Conservation (phyloP, 2,888 invertebrate species). For the Rhodophaea formosa region DNA sequence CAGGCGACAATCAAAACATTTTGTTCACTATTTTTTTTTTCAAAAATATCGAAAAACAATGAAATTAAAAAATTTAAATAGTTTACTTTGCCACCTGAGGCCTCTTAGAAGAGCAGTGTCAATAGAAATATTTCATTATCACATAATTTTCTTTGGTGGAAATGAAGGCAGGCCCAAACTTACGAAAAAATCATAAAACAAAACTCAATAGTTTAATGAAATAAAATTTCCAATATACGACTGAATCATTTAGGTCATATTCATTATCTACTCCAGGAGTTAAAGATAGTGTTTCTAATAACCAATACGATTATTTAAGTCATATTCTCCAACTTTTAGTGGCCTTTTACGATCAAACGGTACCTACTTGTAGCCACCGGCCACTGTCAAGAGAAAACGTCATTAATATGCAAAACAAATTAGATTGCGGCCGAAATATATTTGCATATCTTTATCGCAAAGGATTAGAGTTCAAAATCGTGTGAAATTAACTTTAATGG, state of each 20-base stretch:
- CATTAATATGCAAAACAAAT: constrained; percentile 17
- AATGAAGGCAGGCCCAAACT: too few species aligned
- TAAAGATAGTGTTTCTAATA: background rate
- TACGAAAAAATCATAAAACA: too few species aligned
- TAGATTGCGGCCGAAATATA: constrained; percentile 3
- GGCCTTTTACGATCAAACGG: constrained; percentile 13
- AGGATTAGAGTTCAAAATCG: constrained; percentile 9
- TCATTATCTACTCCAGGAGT: background rate
- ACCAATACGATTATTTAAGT: background rate
- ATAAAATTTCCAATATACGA: too few species aligned
- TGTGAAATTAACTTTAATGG: background rate
- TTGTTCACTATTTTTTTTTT: too few species aligned
- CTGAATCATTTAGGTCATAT: background rate
- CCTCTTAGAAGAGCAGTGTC: too few species aligned
- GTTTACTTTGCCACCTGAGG: too few species aligned
- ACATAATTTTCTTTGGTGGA: too few species aligned
- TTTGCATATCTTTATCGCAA: constrained; percentile 2
- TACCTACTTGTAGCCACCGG: background rate
- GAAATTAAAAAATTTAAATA: too few species aligned
- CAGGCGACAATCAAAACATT: too few species aligned
- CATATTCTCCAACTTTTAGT: background rate
- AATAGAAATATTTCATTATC: too few species aligned
- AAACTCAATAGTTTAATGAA: too few species aligned
- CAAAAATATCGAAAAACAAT: too few species aligned
- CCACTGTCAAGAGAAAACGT: constrained; percentile 10